Base-by-base conservation (phyloP, 2,888 invertebrate species). In the Pyrrhosoma nymphula region DNA sequence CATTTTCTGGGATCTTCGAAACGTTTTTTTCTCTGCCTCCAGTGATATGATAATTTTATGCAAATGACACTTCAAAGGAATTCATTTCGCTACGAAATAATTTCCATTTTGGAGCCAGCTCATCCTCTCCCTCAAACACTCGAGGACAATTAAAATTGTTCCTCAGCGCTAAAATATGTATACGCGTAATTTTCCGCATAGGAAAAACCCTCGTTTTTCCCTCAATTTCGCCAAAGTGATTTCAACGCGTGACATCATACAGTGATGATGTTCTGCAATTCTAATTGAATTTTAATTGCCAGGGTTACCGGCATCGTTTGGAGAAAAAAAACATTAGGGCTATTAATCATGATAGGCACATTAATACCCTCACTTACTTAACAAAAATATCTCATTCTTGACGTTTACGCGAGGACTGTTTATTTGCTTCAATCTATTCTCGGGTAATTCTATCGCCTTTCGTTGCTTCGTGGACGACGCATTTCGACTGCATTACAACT, bases 1-100 rank as follows among this genome's bases (percentile, higher is more conserved):
- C 82, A 82, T 82, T 82, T 35, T 35, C 82, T 16, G 14, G 35
- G n/a, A 35, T 82, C 39, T 63, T 63, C n/a, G 47, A 93, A 93
- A 93, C 63, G 69, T 60, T 30, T 26, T 69, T 69, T 26, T n/a
- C 26, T 26, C 69, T 35, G 30, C 35, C 23, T 91, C 93, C 35
- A 18, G 30, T 35, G 39, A 93, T 93, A 93, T 93, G 69, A 69
- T 47, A 93, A 93, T 93, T n/a, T 63, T 47, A 93, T 93, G 93
- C 69, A 93, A 69, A 93, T 93, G 93, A 69, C 23, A 35, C 63
- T 39, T 69, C 63, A 47, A 26, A 55, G n/a, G n/a, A 93, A 69
- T 93, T 75, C 93, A 69, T 69, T 82, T 35, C 82, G 82, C 82
- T 30, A 35, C 82, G 82, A 82, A 82, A 82, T 82, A 82, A 82